phyloP scores from a whole-genome alignment of 2,797 vertebrate species.

The Liasis olivaceus region DNA sequence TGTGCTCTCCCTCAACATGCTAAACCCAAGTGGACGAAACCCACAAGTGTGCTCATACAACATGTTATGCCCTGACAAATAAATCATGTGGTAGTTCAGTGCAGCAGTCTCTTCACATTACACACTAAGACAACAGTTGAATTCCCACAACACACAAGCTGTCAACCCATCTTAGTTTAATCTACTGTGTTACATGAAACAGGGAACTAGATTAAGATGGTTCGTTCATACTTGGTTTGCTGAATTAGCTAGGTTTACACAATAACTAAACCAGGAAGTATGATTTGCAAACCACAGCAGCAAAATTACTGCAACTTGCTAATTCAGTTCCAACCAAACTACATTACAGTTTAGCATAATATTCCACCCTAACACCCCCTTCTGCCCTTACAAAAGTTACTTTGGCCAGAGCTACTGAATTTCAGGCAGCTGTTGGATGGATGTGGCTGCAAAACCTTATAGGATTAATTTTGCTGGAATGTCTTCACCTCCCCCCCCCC shows the following conservation, averaged over 20 bases:
- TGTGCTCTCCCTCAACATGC: neutral
- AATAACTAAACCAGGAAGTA: neutral
- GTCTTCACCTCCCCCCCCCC: neutral
- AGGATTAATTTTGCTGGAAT: neutral
- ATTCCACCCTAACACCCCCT: no score
- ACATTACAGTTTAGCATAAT: neutral
- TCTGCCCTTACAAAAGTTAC: neutral
- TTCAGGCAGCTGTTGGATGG: neutral
- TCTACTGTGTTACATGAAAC: neutral
- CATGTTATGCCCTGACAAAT: neutral
- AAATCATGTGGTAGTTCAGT: neutral
- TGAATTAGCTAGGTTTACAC: neutral
- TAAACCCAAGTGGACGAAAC: neutral
- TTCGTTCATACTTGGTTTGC: neutral
- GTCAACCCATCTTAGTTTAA: neutral
- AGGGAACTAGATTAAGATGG: neutral
- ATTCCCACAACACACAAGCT: neutral
- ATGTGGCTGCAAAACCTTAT: neutral
- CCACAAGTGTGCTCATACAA: neutral
- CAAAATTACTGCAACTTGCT: neutral
- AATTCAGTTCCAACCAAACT: neutral
- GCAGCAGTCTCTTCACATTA: neutral
- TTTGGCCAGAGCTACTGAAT: neutral
- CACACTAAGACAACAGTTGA: neutral
- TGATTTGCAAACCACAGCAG: neutral